phyloP scores from a whole-genome alignment of 2,113 vertebrate genomes.

The Sitta europaea region DNA sequence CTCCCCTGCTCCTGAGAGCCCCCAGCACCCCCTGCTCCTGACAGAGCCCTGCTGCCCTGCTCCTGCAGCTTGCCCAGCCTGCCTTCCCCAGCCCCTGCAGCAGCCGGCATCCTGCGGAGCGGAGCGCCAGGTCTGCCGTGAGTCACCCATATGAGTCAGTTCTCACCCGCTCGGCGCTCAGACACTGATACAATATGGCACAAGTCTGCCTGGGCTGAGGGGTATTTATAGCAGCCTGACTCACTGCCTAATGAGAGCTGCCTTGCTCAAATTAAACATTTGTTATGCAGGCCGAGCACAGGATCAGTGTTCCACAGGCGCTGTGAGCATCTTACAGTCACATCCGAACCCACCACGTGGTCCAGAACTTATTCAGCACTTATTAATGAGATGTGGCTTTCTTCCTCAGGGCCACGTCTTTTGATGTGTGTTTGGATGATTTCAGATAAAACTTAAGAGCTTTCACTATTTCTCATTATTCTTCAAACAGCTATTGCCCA shows the following conservation, averaged over 20 bases:
- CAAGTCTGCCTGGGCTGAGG: not conserved
- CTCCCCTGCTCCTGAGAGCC: not conserved
- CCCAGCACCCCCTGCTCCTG: no score
- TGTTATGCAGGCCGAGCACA: not conserved
- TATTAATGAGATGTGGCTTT: not conserved
- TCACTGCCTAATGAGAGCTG: not conserved
- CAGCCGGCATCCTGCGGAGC: not conserved
- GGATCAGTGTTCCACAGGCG: not conserved
- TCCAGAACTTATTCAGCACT: not conserved
- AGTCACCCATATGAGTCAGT: constrained; percentile 30
- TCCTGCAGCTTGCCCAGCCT: not conserved
- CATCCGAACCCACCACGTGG: not conserved
- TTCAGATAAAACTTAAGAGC: not conserved
- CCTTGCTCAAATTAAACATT: not conserved
- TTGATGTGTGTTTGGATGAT: not conserved
- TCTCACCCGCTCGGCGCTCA: constrained; percentile 5
- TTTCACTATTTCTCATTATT: not conserved
- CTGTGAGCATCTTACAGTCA: not conserved
- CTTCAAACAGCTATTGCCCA: not conserved
- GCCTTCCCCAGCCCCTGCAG: not conserved
- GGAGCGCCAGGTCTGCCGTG: not conserved
- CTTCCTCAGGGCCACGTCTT: not conserved
- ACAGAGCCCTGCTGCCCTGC: not conserved
- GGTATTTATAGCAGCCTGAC: constrained; percentile 51
- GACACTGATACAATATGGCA: constrained; percentile 36